Evolutionary conservation across 2,113 vertebrate species (phyloP).

Genomic region (Onychostoma macrolepis): DNA sequence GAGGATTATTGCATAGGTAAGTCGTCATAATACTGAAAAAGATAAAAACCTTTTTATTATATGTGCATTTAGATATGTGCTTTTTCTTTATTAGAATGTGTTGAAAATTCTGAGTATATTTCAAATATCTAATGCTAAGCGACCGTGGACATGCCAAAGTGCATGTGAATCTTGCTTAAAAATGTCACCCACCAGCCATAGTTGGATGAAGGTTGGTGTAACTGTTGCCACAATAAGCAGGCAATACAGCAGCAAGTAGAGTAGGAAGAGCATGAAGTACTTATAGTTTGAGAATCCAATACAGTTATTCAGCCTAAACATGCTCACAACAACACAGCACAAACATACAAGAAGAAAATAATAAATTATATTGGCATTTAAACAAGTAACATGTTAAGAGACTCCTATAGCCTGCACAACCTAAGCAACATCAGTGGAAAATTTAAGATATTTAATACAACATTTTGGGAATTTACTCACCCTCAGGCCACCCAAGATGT

Average conservation of each 20-base stretch:
- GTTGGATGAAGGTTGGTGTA: slow-evolving; percentile 85
- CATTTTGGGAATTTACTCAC: too few species aligned
- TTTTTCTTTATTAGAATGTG: too few species aligned
- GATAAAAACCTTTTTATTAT: not conserved
- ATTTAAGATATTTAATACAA: not conserved
- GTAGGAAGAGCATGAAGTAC: slow-evolving; percentile 87
- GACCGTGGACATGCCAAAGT: not conserved
- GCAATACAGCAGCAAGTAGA: slow-evolving; percentile 85
- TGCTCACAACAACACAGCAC: slow-evolving; percentile 43
- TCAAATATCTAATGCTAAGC: not conserved
- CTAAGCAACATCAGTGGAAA: not conserved
- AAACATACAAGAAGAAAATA: slow-evolving; percentile 20
- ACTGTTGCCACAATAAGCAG: slow-evolving; percentile 82
- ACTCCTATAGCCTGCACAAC: not conserved
- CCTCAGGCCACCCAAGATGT: too few species aligned
- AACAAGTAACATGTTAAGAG: too few species aligned
- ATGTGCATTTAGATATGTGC: too few species aligned
- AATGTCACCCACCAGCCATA: slow-evolving; percentile 82
- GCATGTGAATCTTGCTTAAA: not conserved
- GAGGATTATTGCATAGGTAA: not conserved
- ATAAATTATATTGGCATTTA: too few species aligned
- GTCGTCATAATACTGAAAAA: not conserved
- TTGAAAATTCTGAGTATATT: too few species aligned
- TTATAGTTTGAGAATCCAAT: slow-evolving; percentile 91
- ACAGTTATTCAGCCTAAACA: slow-evolving; percentile 88